A percentile compares a stretch with the other conserved stretches of the same genome.
Conservation (phyloP, 1,140 invertebrate genomes). For the Drosophila rhopaloa region DNA sequence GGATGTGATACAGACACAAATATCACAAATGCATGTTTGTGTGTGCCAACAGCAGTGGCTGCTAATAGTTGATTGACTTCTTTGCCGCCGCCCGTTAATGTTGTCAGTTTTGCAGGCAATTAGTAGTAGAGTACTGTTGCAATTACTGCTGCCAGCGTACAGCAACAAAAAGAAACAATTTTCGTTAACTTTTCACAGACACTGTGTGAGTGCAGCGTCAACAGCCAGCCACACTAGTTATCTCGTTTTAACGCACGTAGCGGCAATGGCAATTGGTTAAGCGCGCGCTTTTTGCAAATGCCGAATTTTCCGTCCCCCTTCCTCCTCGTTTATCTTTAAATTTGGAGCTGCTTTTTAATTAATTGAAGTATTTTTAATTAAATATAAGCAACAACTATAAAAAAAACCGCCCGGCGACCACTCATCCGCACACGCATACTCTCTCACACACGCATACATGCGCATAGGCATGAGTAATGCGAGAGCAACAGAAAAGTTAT, state of each 20-base stretch:
- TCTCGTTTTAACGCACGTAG: conserved; percentile 71
- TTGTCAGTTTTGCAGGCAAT: conserved; percentile 56
- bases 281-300: conserved; percentile 69
- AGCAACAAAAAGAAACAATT: conserved; percentile 32
- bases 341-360: conserved; percentile 62
- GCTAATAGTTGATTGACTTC: conserved; percentile 82
- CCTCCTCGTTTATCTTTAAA: conserved; percentile 27
- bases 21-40: conserved; percentile 36
- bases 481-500: conserved; percentile 56
- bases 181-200: conserved; percentile 49
- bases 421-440: conserved; percentile 35
- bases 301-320: conserved; percentile 23
- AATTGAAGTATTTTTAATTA: conserved; percentile 78
- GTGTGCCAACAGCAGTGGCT: conserved; percentile 40
- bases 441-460: conserved; percentile 53
- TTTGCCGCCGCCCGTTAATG: conserved; percentile 60
- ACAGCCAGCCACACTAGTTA: conserved; percentile 54
- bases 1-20: conserved; percentile 83
- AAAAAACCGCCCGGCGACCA: conserved; percentile 42
- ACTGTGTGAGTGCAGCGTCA: conserved; percentile 47
- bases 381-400: conserved; percentile 58
- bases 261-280: conserved; percentile 31
- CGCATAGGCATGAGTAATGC: conserved; percentile 75
- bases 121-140: conserved; percentile 38
- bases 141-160: conserved; percentile 38